These are phyloP conservation scores for Brachymystax lenok DNA, from an alignment of 2,797 vertebrate species.

Conservation along the genomic window DNA sequence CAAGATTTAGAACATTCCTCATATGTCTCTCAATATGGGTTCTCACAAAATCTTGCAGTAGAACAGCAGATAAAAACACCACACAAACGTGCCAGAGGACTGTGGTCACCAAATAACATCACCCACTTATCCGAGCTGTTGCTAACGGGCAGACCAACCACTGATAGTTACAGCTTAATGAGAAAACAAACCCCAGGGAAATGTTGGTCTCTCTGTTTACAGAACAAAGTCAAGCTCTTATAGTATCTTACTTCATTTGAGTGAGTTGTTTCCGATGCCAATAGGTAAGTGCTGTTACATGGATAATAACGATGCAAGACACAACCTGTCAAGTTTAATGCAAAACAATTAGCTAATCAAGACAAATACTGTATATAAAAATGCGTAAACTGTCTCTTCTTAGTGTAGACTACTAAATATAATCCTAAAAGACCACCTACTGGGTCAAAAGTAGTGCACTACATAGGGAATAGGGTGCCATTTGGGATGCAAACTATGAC, in stretches of 20 bases:
- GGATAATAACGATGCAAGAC: not conserved
- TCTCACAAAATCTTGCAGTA: not conserved
- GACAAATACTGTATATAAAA: not conserved
- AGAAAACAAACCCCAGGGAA: not conserved
- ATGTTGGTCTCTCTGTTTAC: not conserved
- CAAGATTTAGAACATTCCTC: not conserved
- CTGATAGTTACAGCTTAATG: not conserved
- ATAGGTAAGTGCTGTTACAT: not conserved
- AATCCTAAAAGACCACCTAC: not conserved
- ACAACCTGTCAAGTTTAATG: not conserved
- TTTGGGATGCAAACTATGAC: slow-evolving; percentile 1
- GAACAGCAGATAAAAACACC: not conserved
- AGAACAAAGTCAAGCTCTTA: not conserved
- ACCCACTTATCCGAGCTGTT: not conserved
- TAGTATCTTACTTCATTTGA: not conserved
- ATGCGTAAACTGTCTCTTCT: not conserved
- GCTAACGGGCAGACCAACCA: not conserved
- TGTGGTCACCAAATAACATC: not conserved
- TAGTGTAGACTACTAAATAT: not conserved
- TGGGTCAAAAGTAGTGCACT: not conserved
- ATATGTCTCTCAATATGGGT: not conserved
- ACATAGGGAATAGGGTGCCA: not conserved
- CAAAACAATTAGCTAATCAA: not conserved
- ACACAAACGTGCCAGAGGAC: not conserved
- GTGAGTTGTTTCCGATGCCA: not conserved